phyloP scores from a whole-genome alignment of 2,113 vertebrate species.

The Psettodes erumei region DNA sequence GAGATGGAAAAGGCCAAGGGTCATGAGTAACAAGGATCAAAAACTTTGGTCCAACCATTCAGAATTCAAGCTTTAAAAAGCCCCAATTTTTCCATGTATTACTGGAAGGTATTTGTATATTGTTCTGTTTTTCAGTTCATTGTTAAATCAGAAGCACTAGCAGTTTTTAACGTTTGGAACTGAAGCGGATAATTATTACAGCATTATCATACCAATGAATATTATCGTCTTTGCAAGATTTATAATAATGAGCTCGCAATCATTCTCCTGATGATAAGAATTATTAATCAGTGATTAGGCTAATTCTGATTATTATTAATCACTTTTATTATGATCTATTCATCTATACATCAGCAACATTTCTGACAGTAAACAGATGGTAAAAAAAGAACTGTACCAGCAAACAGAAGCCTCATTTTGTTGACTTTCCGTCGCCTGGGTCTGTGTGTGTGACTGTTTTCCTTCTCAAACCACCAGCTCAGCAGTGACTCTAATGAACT shows the following conservation, averaged over 20 bases:
- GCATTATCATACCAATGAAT: background rate
- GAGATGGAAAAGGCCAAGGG: conserved; percentile 48
- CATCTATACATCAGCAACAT: background rate
- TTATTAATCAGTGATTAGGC: no score
- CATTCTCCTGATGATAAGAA: no score
- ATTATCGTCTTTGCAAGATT: background rate
- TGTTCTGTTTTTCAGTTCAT: no score
- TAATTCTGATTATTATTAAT: background rate
- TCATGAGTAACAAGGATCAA: conserved; percentile 31
- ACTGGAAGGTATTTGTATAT: no score
- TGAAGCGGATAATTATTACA: background rate
- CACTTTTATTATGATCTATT: background rate
- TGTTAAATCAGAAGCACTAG: background rate
- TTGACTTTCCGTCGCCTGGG: conserved; percentile 34
- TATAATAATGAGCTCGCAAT: background rate
- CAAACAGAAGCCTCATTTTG: conserved; percentile 45
- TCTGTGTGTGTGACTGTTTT: conserved; percentile 63
- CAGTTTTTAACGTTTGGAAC: background rate
- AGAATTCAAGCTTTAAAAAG: conserved; percentile 18
- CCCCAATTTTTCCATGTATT: background rate
- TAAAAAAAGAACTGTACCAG: background rate
- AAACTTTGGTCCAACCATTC: conserved; percentile 17
- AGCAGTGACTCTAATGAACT: conserved; percentile 70
- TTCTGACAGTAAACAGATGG: conserved; percentile 1
- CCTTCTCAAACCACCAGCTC: conserved; percentile 52